A percentile compares a stretch with the other conserved stretches of the same genome.
Conservation (phyloP, 2,888 invertebrate species). For the Phanerotoma sp. region DNA sequence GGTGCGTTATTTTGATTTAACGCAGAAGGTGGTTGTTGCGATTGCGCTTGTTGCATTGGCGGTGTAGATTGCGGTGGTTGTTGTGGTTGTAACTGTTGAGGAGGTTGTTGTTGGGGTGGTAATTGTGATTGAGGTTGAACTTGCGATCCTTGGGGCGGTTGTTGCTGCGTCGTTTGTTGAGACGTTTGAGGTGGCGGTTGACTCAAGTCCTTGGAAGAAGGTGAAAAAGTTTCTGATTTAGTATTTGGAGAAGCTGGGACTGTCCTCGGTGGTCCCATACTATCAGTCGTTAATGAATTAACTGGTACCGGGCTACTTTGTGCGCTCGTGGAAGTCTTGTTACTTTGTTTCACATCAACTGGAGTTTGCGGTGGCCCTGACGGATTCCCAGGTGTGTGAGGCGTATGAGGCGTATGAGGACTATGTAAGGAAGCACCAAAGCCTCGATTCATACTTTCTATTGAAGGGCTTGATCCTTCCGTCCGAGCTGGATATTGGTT, state of each 20-base stretch:
- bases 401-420: constrained; percentile 55
- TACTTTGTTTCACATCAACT: constrained; percentile 45
- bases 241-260: constrained; percentile 55
- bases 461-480: constrained; percentile 54
- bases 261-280: constrained; percentile 54
- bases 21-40: constrained; percentile 34
- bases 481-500: constrained; percentile 49
- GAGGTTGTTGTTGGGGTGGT: constrained; percentile 45
- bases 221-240: constrained; percentile 53
- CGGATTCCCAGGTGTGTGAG: constrained; percentile 53
- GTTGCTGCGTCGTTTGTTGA: constrained; percentile 41
- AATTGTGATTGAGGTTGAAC: constrained; percentile 54
- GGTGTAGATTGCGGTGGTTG: constrained; percentile 37
- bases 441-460: constrained; percentile 53
- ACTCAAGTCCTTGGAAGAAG: constrained; percentile 45
- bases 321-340: constrained; percentile 52
- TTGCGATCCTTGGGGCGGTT: constrained; percentile 34
- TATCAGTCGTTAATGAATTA: constrained; percentile 50
- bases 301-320: constrained; percentile 55
- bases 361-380: constrained; percentile 54
- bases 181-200: constrained; percentile 37
- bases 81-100: constrained; percentile 28
- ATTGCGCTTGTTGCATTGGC: constrained; percentile 58
- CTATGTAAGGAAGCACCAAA: constrained; percentile 53
- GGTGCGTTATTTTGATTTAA: constrained; percentile 44